Percentiles rank a stretch among this genome's conserved stretches.
Evolutionary conservation across 2,888 invertebrate genomes (phyloP).

Genomic region (Ichneumoninae sp.): DNA sequence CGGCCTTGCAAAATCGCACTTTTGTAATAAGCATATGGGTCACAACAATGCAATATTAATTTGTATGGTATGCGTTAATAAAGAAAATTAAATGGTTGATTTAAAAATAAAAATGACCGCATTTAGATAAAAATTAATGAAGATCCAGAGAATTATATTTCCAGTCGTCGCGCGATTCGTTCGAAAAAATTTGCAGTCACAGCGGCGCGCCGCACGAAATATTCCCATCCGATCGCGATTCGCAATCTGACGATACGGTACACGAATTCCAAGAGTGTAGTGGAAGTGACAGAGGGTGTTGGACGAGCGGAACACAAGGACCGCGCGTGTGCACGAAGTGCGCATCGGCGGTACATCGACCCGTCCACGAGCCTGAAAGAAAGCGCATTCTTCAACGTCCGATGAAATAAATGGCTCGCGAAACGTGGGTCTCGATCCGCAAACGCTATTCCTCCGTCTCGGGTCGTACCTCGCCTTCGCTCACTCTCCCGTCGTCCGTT

Average conservation of each 20-base stretch:
- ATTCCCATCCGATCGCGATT: slow-evolving; percentile 8
- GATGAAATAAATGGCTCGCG: slow-evolving; percentile 74
- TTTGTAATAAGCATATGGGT: too few species aligned
- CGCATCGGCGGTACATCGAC: slow-evolving; percentile 69
- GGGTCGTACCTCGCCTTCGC: slow-evolving; percentile 28
- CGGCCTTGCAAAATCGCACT: too few species aligned
- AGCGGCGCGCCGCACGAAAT: not conserved
- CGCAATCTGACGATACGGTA: slow-evolving; percentile 3
- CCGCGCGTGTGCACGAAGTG: slow-evolving; percentile 31
- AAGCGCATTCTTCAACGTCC: slow-evolving; percentile 76
- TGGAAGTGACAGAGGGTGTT: slow-evolving; percentile 1
- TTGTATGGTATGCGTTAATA: too few species aligned
- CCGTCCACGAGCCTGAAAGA: slow-evolving; percentile 66
- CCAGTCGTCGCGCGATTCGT: not conserved
- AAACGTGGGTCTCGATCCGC: slow-evolving; percentile 68
- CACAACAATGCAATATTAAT: too few species aligned
- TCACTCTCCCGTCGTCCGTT: slow-evolving; percentile 8
- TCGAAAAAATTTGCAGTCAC: not conserved
- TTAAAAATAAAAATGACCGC: not conserved
- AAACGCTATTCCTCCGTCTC: slow-evolving; percentile 54
- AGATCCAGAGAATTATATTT: not conserved
- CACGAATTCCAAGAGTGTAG: slow-evolving; percentile 2
- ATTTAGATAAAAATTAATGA: not conserved
- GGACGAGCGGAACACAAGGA: slow-evolving; percentile 2
- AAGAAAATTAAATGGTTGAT: not conserved